Evolutionary conservation across 2,113 vertebrate species (phyloP).

Genomic region (Phalacrocorax brasilianus): DNA sequence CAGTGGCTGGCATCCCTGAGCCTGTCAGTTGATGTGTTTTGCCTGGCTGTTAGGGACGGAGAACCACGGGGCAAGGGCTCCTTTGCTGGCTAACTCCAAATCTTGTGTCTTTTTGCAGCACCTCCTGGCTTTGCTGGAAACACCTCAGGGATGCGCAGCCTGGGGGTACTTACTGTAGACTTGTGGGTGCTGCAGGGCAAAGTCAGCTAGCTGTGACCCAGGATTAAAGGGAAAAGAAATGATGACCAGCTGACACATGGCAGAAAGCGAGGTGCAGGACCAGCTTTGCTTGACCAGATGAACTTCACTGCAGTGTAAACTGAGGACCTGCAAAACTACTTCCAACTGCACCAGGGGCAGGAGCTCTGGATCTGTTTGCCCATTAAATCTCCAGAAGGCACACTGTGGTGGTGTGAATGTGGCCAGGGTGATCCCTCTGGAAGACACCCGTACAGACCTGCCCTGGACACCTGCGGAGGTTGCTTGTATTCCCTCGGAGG

Average conservation of each 20-base stretch:
- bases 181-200: neutral
- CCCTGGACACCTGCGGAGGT: neutral
- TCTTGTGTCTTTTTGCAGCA: neutral
- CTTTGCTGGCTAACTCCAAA: neutral
- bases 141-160: accelerated
- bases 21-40: accelerated
- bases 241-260: neutral
- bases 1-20: neutral
- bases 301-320: neutral
- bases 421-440: neutral
- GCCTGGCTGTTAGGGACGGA: neutral
- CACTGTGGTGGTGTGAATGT: neutral
- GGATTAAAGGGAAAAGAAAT: neutral
- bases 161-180: neutral
- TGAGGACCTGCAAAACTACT: neutral
- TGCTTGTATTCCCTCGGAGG: neutral
- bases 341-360: neutral
- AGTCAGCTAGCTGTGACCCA: neutral
- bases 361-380: neutral
- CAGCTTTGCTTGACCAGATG: accelerated
- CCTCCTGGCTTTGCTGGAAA: neutral
- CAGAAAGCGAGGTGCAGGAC: neutral
- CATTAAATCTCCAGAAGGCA: neutral
- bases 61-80: accelerated
- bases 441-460: neutral